Evolutionary conservation across 2,888 invertebrate species (phyloP), one percentile per base, ranked within the genome.

Genomic region (Agrotis ipsilon): DNA sequence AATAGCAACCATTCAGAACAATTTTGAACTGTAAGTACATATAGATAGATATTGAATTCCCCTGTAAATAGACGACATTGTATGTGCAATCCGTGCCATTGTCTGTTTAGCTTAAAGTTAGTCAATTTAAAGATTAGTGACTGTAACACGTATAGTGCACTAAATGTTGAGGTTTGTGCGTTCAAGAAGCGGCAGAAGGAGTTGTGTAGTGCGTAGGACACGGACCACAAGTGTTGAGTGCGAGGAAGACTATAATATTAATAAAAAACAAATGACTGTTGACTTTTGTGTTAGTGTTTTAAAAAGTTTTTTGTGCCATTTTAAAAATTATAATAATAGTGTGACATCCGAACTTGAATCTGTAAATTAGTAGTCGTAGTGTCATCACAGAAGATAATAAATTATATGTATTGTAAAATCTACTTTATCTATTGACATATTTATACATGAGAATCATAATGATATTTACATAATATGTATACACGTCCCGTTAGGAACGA

Each of bases 301-400:
- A 95, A 95, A 92, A 94, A 92, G 94, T 95, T 90, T 95, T 96
- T 96, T 96, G 96, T 96, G 96, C 96, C 96, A 96, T 96, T 96
- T 95, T 92, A 95, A 95, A 93, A 94, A 91, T 78, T 94, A 94
- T 93, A 90, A 90, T 93, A 89, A 89, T 93, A 95, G 95, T 93
- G 95, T 94, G 96, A 96, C 96, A 96, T 96, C 96, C 96, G 95
- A 95, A 95, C 96, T 96, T 94, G 95, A 95, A 95, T 95, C 94
- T 95, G 92, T 95, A 94, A 94, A 93, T 93, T 94, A 91, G 89
- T 93, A 93, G 92, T 89, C 86, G 92, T 96, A 95, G 94, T 91
- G 91, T 93, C 94, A 95, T 94, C 95, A 94, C 96, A 92, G 91
- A 94, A 90, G 93, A 94, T 94, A 94, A 91, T 93, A 93, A 94